phyloP scores from a whole-genome alignment of 2,113 vertebrate species.

The Microtus ochrogaster region DNA sequence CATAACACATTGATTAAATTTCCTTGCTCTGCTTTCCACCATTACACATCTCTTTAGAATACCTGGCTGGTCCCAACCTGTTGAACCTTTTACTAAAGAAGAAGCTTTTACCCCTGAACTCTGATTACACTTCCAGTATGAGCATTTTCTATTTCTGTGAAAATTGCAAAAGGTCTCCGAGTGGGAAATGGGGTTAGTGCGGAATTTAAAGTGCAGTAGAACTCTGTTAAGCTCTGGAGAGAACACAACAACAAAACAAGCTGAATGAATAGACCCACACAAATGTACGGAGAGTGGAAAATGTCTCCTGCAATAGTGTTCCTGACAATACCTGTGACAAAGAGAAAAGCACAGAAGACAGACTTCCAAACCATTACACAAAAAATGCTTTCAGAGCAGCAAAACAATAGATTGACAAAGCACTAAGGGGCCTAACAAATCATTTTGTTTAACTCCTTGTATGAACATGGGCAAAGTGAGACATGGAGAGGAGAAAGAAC shows the following conservation, averaged over 20 bases:
- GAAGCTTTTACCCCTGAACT: not conserved
- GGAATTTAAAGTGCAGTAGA: not conserved
- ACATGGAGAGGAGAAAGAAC: not conserved
- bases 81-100: not conserved
- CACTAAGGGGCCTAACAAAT: not conserved
- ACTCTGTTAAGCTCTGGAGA: not conserved
- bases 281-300: not conserved
- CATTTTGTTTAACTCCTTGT: not conserved
- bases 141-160: slow-evolving; percentile 11
- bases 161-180: not conserved
- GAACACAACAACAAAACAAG: not conserved
- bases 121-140: not conserved
- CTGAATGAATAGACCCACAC: not conserved
- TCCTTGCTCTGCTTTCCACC: not conserved
- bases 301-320: not conserved
- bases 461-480: not conserved
- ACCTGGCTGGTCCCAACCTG: not conserved
- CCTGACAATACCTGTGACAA: not conserved
- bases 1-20: not conserved
- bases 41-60: not conserved
- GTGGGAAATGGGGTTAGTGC: not conserved
- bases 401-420: not conserved
- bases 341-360: not conserved
- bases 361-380: not conserved
- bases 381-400: not conserved